Base-by-base conservation (phyloP, 1,140 invertebrate species). In the Aporrectodea caliginosa region DNA sequence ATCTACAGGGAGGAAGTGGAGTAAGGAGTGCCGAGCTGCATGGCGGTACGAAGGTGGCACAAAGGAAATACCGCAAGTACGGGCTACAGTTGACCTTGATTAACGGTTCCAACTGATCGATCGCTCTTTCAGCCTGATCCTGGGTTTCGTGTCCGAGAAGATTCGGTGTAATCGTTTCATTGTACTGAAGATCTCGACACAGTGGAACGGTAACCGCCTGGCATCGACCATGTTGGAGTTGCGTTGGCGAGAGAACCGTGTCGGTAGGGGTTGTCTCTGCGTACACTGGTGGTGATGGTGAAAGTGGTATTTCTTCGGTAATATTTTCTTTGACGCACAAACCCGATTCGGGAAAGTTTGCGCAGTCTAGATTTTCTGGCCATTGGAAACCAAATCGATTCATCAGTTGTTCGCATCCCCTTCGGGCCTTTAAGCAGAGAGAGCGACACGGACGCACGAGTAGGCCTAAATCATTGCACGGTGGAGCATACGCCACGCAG, bases 401-500 rank as follows among this genome's bases (percentile, higher is more conserved):
- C 95, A 99, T 98, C 2, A 98, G 89, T 1, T 90, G 90, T 86
- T 98, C 96, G 88, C 98, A 99, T 14, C 96, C 94, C 34, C 83
- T 83, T 43, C 84, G 79, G 2, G 86, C 86, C 31, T 86, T 81
- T 35, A 84, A 82, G 81, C 87, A 88, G 14, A 88, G 80, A 27
- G 93, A 93, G 43, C 94, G 90, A 86, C 97, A 99, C 0, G 97
- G 97, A 0, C 95, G 96, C 80, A 99, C 92, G 0, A 96, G 92
- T 81, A 91, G 89, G 34, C 97, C 94, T 78, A 98, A 87, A 74
- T 98, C 84, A 2, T 86, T 88, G 82, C 98, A 99, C 0, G 99
- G 93, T 0, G 98, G 98, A 2, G 93, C 94, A 87, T 96, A 99
- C 75, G 99, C 91, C 0, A 95, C 93, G 89, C 98, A 99, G 29